Evolutionary conservation across 2,888 invertebrate species (phyloP).

Genomic region (Arctia plantaginis): DNA sequence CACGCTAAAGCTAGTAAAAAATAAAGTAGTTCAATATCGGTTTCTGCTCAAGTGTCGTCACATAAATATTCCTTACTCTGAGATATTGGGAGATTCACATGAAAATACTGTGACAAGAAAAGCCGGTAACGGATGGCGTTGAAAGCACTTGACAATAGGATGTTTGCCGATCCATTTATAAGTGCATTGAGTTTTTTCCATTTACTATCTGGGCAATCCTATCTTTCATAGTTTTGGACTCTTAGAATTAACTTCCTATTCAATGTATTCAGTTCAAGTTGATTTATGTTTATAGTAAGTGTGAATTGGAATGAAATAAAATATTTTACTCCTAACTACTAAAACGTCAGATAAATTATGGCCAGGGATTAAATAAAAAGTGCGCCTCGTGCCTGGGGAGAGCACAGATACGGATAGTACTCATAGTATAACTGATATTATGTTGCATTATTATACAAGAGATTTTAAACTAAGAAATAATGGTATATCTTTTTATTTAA

Average conservation of each 20-base stretch:
- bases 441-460: neutral
- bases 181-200: neutral
- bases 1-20: too few species aligned
- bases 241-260: neutral
- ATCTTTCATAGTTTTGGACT: neutral
- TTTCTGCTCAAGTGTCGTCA: neutral
- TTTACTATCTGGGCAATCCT: neutral
- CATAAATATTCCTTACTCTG: conserved; percentile 29
- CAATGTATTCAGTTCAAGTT: neutral
- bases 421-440: neutral
- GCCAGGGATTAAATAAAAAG: neutral
- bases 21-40: neutral
- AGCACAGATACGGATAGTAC: neutral
- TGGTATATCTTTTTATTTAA: neutral
- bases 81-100: conserved; percentile 32
- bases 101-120: conserved; percentile 30
- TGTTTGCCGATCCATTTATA: conserved; percentile 17
- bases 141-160: conserved; percentile 37
- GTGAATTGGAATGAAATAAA: neutral
- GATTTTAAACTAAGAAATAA: neutral
- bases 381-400: neutral
- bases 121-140: conserved; percentile 36
- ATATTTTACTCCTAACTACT: too few species aligned
- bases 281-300: neutral
- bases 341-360: neutral